These are phyloP conservation scores for Darevskia mixta DNA, from an alignment of 2,797 vertebrate genomes.

Conservation along the genomic window DNA sequence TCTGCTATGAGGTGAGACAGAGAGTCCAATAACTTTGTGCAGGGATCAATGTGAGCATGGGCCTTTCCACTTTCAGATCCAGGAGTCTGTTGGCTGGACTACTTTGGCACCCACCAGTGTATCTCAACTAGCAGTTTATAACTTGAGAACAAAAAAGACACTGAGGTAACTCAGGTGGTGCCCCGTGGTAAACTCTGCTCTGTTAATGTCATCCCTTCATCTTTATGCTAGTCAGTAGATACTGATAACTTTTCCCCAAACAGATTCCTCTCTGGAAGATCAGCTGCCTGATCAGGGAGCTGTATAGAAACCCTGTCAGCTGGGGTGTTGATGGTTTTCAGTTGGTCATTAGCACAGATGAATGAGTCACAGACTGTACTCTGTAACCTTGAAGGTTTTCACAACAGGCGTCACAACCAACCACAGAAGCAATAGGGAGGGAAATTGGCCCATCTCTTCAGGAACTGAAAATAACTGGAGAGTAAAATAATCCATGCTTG, in stretches of 20 bases:
- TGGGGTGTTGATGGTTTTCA: neutral
- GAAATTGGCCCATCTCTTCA: constrained; percentile 4
- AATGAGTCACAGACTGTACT: neutral
- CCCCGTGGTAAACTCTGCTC: neutral
- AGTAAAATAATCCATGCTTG: neutral
- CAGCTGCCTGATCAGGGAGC: neutral
- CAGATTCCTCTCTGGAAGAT: neutral
- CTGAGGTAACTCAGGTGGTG: neutral
- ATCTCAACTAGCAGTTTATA: neutral
- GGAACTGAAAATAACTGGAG: neutral
- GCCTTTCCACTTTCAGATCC: neutral
- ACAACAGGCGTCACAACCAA: neutral
- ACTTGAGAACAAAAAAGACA: neutral
- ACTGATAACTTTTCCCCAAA: neutral
- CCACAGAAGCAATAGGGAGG: neutral
- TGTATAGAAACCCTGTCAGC: neutral
- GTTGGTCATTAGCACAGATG: neutral
- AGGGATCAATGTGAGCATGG: neutral
- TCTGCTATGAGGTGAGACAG: neutral
- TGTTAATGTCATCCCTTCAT: neutral
- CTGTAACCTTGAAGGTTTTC: constrained; percentile 13
- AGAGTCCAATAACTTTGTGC: neutral
- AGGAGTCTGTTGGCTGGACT: neutral
- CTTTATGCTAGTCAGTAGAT: neutral
- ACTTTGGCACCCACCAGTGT: neutral